Percentiles rank a stretch among this genome's conserved stretches.
Evolutionary conservation across 2,113 vertebrate species (phyloP).

Genomic region (Epinephelus moara): DNA sequence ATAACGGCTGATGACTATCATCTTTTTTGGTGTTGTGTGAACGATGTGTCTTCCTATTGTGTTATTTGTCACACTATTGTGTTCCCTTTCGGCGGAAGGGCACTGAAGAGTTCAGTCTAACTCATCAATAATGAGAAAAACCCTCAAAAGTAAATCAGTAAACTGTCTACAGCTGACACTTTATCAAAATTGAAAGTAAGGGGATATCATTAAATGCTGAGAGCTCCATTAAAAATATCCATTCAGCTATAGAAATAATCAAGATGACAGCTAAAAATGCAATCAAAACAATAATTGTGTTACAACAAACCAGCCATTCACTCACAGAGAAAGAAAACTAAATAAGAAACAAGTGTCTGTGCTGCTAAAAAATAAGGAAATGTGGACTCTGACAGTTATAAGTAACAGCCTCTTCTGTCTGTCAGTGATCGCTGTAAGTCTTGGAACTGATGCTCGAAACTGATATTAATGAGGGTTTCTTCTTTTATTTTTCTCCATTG

Average conservation of each 20-base stretch:
- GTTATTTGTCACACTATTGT: conserved; percentile 48
- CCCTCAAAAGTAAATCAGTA: not conserved
- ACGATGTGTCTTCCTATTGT: conserved; percentile 36
- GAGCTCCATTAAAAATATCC: conserved; percentile 34
- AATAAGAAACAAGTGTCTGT: not conserved
- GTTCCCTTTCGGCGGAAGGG: conserved; percentile 14
- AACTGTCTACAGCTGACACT: not conserved
- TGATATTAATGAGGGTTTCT: not conserved
- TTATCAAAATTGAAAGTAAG: not conserved
- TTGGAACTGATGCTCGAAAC: not conserved
- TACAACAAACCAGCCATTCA: not conserved
- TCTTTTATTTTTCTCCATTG: not conserved
- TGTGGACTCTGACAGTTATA: not conserved
- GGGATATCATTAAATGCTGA: conserved; percentile 11
- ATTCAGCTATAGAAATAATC: conserved; percentile 15
- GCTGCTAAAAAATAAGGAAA: not conserved
- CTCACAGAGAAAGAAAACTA: not conserved
- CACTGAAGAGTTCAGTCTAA: conserved; percentile 4
- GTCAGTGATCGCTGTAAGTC: not conserved
- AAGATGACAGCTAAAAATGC: not conserved
- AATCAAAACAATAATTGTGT: conserved; percentile 5
- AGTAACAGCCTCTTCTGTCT: not conserved
- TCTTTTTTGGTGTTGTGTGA: conserved; percentile 56
- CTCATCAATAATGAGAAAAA: conserved; percentile 23
- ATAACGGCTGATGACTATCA: conserved; percentile 65